Evolutionary conservation across 2,888 invertebrate genomes (phyloP).

Genomic region (Margaritifera margaritifera): DNA sequence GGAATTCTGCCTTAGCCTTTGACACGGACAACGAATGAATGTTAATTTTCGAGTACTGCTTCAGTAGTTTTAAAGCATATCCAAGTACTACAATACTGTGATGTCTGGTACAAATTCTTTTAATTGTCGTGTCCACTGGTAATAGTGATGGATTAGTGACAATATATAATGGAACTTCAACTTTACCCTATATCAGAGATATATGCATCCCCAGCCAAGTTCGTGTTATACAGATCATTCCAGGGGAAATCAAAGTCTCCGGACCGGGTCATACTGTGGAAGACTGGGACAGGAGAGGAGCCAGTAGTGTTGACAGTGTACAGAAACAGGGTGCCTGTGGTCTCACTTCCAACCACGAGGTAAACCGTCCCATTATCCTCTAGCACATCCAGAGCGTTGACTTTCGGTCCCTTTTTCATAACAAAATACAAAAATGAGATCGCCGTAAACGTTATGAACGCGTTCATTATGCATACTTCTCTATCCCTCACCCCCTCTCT

Average conservation of each 20-base stretch:
- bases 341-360: conserved; percentile 43
- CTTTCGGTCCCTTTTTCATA: conserved; percentile 37
- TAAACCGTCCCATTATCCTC: conserved; percentile 36
- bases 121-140: too few species aligned
- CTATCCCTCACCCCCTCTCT: too few species aligned
- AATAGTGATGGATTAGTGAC: too few species aligned
- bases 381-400: conserved; percentile 42
- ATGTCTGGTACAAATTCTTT: too few species aligned
- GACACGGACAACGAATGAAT: too few species aligned
- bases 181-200: conserved; percentile 44
- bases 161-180: neutral
- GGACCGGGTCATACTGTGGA: conserved; percentile 28
- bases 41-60: too few species aligned
- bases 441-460: neutral
- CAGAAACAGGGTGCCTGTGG: conserved; percentile 40
- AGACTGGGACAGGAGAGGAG: conserved; percentile 32
- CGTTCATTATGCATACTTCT: too few species aligned
- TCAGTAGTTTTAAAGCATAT: too few species aligned
- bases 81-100: too few species aligned
- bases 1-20: too few species aligned
- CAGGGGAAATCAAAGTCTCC: conserved; percentile 40
- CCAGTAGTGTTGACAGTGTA: conserved; percentile 39
- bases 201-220: conserved; percentile 37
- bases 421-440: neutral
- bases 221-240: conserved; percentile 39